Evolutionary conservation across 2,888 invertebrate genomes (phyloP).

Genomic region (Cacoxenus indagator): DNA sequence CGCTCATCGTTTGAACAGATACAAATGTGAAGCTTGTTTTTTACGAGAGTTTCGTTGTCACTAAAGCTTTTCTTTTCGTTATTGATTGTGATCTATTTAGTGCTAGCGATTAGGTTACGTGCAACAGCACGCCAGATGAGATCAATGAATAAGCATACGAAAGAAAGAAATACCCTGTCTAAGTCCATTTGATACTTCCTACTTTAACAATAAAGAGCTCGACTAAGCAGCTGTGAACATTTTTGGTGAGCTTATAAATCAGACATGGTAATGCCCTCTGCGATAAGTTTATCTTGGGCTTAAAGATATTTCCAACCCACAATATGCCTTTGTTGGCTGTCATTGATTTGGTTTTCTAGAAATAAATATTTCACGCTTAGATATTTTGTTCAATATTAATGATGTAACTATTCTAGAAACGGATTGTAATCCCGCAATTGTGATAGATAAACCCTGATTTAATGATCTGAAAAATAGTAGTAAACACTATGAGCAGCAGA

Average conservation of each 20-base stretch:
- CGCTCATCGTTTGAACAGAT: slow-evolving; percentile 30
- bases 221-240: slow-evolving; percentile 12
- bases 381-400: no score
- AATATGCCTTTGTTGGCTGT: neutral
- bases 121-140: neutral
- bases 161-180: neutral
- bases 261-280: neutral
- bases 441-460: no score
- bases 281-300: neutral
- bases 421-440: no score
- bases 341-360: neutral
- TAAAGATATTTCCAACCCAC: neutral
- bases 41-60: neutral
- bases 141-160: neutral
- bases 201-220: neutral
- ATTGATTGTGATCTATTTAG: slow-evolving; percentile 21
- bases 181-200: slow-evolving; percentile 14
- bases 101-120: slow-evolving; percentile 12
- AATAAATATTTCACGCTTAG: no score
- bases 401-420: no score
- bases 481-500: no score
- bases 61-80: neutral
- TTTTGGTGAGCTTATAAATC: slow-evolving; percentile 2
- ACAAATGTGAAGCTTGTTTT: slow-evolving; percentile 20
- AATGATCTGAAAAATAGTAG: no score